Base-by-base conservation (phyloP, 2,113 vertebrate genomes). In the Toxotes jaculatrix region DNA sequence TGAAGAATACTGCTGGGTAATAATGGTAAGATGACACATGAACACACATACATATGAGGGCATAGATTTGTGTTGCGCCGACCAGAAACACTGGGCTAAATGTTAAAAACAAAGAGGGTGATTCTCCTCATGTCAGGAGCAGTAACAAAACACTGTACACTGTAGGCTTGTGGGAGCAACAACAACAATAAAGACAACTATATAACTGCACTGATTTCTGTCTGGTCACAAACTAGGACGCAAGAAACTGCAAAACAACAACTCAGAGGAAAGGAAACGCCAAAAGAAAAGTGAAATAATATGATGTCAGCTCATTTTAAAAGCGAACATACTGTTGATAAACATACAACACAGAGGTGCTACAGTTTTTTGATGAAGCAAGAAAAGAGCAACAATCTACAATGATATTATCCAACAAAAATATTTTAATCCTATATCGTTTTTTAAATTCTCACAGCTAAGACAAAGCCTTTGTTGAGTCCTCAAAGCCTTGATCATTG, bases 1-100 rank as follows among this genome's bases (percentile, higher is more conserved):
- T 72, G 81, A 85, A 34, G 45, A 79, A 68, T 47, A 61, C 67
- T 71, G 55, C 53, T 53, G 17, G 69, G 83, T 77, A 77, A 82
- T 77, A 77, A 82, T 71, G 17, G 40, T 21, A 17, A 77, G 9
- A 68, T 7, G n/a, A 31, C 68, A 64, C 78, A 34, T 42, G 36
- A 36, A 36, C 36, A 36, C 36, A 77, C 38, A 32, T 19, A n/a
- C n/a, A 31, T 4, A 40, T n/a, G 11, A 43, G 77, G 79, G 71
- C 83, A 79, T 4, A 45, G 4, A 79, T 75, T 5, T 70, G 65
- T 69, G 43, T 32, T 57, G 38, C 36, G 38, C 10, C 45, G 62
- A 63, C 7, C 31, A 60, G 34, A 81, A 47, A 73, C 56, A 55
- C 62, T 19, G 47, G 60, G 14, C 10, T 79, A 59, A 65, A 82